These are phyloP conservation scores for Pseudorectes ferrugineus DNA, from an alignment of 2,113 vertebrate species.

Conservation along the genomic window DNA sequence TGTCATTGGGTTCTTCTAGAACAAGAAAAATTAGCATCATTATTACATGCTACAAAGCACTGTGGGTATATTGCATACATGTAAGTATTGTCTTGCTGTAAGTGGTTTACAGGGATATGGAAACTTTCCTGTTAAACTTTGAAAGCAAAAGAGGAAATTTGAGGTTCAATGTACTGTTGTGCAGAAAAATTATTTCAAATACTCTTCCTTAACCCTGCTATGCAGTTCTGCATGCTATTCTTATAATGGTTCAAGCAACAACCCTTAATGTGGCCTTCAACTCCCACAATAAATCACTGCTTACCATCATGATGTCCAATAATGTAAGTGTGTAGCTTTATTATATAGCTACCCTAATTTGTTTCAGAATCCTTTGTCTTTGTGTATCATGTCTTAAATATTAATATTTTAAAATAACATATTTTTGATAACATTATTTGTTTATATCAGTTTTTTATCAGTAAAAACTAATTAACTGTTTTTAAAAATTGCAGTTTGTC, in stretches of 20 bases:
- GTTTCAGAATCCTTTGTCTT: neutral
- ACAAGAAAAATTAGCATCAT: neutral
- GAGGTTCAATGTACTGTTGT: neutral
- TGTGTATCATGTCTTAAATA: neutral
- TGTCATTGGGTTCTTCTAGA: neutral
- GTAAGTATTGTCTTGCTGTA: neutral
- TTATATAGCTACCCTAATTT: neutral
- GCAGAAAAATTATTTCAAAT: neutral
- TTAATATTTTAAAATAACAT: neutral
- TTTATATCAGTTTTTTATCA: neutral
- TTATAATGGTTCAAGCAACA: constrained; percentile 98
- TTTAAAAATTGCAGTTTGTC: constrained; percentile 85
- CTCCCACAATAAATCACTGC: constrained; percentile 97
- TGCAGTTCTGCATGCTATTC: constrained; percentile 92
- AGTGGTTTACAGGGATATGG: neutral
- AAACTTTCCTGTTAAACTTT: neutral
- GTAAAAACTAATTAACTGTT: constrained; percentile 10
- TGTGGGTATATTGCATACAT: neutral
- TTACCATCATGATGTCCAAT: constrained; percentile 99
- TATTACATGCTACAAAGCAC: neutral
- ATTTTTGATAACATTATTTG: neutral
- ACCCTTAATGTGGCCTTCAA: constrained; percentile 98
- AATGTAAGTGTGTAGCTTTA: constrained; percentile 81
- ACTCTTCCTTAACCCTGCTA: constrained; percentile 73
- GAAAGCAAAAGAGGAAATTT: neutral